Percentiles rank a stretch among this genome's conserved stretches.
Conservation (phyloP, 1,140 invertebrate species). For the Drosophila varians region DNA sequence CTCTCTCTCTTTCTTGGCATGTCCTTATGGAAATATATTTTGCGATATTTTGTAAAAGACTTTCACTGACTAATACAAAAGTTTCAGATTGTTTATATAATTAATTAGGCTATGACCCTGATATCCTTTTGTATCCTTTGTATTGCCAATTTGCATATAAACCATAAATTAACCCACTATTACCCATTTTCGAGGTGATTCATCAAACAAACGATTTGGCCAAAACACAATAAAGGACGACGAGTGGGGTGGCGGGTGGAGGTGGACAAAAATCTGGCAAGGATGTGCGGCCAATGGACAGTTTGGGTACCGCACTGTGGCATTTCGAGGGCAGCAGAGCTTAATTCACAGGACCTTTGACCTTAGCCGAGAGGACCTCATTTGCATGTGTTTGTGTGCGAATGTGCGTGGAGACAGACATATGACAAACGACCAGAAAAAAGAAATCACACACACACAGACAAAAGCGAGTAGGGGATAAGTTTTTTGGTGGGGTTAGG, state of each 20-base stretch:
- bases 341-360: conserved; percentile 21
- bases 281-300: background rate
- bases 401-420: conserved; percentile 6
- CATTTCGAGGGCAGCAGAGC: background rate
- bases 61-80: too few relatives aligned
- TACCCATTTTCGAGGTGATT: background rate
- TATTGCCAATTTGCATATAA: conserved; percentile 4
- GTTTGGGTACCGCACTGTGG: background rate
- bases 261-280: background rate
- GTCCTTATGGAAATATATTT: background rate
- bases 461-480: conserved; percentile 6
- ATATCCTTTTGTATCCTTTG: too few relatives aligned
- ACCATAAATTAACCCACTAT: background rate
- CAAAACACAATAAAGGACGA: background rate
- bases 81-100: too few relatives aligned
- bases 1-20: background rate
- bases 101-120: too few relatives aligned
- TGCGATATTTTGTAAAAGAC: too few relatives aligned
- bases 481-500: too few relatives aligned
- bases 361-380: conserved; percentile 26
- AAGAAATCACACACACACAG: background rate
- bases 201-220: background rate
- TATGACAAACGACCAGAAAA: conserved; percentile 36
- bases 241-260: too few relatives aligned
- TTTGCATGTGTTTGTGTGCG: conserved; percentile 32